Conservation (phyloP, 2,113 vertebrate species). For the Lagenorhynchus albirostris region DNA sequence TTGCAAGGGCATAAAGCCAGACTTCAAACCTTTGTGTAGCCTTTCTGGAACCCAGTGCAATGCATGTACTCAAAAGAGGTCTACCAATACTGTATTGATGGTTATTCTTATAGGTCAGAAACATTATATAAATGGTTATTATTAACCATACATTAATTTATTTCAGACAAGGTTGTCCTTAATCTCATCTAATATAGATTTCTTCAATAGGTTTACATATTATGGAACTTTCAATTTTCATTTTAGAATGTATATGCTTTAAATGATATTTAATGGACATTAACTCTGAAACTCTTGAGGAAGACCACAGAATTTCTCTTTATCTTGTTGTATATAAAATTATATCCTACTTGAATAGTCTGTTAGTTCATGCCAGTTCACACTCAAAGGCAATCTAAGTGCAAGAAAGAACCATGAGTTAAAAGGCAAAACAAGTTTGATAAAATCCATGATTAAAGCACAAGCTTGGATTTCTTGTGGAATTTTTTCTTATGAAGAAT, state of each 20-base stretch:
- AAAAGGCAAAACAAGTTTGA: constrained; percentile 8
- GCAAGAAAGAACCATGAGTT: background rate
- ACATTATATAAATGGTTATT: background rate
- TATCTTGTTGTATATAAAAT: background rate
- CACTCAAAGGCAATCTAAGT: background rate
- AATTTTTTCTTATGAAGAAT: constrained; percentile 21
- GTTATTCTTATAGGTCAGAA: background rate
- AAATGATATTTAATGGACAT: background rate
- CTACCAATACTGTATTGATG: background rate
- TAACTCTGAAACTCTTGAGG: background rate
- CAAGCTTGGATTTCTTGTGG: background rate
- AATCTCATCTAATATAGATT: background rate
- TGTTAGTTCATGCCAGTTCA: background rate
- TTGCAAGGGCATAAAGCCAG: background rate
- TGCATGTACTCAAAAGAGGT: background rate
- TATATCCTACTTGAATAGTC: background rate
- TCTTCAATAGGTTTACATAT: background rate
- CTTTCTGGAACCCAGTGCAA: background rate
- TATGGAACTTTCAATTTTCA: background rate
- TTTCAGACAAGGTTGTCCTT: background rate
- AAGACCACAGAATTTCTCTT: background rate
- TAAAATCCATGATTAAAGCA: constrained; percentile 23
- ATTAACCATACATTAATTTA: background rate
- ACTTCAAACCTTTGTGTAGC: background rate
- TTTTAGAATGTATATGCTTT: background rate